Evolutionary conservation across 1,140 invertebrate genomes (phyloP).

Genomic region (Planococcus citri): DNA sequence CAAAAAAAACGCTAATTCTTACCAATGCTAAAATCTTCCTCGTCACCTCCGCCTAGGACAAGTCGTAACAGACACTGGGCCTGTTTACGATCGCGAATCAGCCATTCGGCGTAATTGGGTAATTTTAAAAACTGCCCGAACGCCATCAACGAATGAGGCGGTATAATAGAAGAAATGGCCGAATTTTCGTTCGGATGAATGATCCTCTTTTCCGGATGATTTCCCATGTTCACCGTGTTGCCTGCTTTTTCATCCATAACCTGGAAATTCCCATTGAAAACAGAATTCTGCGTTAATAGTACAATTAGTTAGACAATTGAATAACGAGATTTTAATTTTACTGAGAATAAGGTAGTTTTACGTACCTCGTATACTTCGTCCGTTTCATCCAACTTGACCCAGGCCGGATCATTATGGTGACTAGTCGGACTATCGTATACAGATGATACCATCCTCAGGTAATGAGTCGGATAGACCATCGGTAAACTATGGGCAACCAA

Average conservation of each 20-base stretch:
- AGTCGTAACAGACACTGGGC: constrained; percentile 73
- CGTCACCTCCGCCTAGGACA: constrained; percentile 76
- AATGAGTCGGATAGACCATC: constrained; percentile 67
- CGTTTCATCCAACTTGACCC: constrained; percentile 62
- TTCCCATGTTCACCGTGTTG: constrained; percentile 30
- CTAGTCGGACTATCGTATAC: constrained; percentile 35
- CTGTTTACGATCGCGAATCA: constrained; percentile 66
- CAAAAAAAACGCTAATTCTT: constrained; percentile 72
- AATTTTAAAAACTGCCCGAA: constrained; percentile 77
- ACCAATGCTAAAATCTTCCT: constrained; percentile 55
- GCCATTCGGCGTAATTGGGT: constrained; percentile 76
- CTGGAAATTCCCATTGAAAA: constrained; percentile 1
- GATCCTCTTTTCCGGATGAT: not conserved
- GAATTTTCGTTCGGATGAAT: not conserved
- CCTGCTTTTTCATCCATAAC: constrained; percentile 26
- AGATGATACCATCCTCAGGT: constrained; percentile 34
- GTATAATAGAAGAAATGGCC: constrained; percentile 41
- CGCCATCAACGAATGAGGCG: constrained; percentile 76
- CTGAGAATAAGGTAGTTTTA: no score
- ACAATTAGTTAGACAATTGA: no score
- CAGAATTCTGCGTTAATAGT: no score
- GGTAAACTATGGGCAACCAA: constrained; percentile 74
- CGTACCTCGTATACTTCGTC: constrained; percentile 56
- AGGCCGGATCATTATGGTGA: constrained; percentile 44
- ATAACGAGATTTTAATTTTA: no score